Percentiles rank a stretch among this genome's conserved stretches.
Conservation (phyloP, 2,888 invertebrate species). For the Synanthedon vespiformis region DNA sequence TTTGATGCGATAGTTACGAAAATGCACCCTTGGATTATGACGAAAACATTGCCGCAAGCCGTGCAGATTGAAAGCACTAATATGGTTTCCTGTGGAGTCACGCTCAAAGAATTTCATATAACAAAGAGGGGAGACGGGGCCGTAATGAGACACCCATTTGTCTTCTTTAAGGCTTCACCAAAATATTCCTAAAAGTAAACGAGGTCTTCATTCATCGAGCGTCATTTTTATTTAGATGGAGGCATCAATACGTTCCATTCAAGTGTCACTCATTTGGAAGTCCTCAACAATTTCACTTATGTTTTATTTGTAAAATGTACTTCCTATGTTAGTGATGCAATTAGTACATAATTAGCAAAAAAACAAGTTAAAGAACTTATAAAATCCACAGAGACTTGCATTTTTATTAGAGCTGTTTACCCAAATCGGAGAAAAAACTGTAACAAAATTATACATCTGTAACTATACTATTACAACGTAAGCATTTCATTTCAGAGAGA, state of each 20-base stretch:
- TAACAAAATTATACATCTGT: no score
- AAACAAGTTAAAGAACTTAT: no score
- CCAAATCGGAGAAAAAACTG: no score
- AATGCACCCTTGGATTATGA: background rate
- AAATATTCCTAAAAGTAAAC: slow-evolving; percentile 26
- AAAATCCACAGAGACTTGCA: no score
- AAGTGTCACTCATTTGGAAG: background rate
- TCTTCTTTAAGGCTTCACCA: slow-evolving; percentile 46
- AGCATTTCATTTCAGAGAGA: no score
- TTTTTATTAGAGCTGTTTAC: no score
- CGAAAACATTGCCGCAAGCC: slow-evolving; percentile 1
- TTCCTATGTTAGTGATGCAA: no score
- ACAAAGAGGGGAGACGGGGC: slow-evolving; percentile 15
- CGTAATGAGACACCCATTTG: slow-evolving; percentile 50
- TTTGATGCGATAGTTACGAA: background rate
- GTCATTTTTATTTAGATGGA: background rate
- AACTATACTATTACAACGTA: no score
- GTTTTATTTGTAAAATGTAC: no score
- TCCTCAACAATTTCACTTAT: no score
- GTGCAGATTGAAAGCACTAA: slow-evolving; percentile 30
- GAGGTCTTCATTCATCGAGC: slow-evolving; percentile 9
- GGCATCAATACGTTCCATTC: background rate
- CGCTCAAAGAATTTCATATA: slow-evolving; percentile 30
- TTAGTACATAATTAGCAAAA: no score
- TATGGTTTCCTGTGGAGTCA: slow-evolving; percentile 31